phyloP scores from a whole-genome alignment of 2,888 invertebrate genomes.

The Cosmopolites sordidus region DNA sequence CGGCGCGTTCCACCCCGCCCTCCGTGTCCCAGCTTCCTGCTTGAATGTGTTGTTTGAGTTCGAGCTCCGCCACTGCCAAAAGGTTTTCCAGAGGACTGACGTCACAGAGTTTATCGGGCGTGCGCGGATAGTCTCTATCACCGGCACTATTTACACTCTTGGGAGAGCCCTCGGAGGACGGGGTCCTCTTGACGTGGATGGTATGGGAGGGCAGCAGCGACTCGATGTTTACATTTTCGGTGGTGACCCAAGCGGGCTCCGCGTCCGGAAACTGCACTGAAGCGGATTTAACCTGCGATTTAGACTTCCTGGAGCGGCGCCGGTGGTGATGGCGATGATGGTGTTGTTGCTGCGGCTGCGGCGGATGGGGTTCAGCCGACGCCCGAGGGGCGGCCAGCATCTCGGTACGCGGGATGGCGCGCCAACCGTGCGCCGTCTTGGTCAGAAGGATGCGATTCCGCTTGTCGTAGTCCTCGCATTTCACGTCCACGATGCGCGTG shows the following conservation, averaged over 20 bases:
- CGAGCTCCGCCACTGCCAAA: constrained; percentile 61
- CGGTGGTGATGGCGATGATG: constrained; percentile 38
- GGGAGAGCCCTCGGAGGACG: constrained; percentile 21
- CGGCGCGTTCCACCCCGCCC: constrained; percentile 13
- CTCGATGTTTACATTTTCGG: constrained; percentile 51
- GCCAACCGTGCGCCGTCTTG: constrained; percentile 78
- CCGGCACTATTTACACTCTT: constrained; percentile 44
- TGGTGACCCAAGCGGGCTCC: constrained; percentile 23
- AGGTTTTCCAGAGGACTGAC: constrained; percentile 57
- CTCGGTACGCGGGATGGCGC: constrained; percentile 75
- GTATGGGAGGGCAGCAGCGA: constrained; percentile 60
- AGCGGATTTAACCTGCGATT: constrained; percentile 41
- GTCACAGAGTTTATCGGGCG: constrained; percentile 45
- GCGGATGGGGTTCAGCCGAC: constrained; percentile 46
- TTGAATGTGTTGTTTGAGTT: constrained; percentile 57
- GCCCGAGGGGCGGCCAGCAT: constrained; percentile 52
- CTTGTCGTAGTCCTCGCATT: constrained; percentile 84
- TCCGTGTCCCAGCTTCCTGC: constrained; percentile 43
- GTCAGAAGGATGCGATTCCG: constrained; percentile 78
- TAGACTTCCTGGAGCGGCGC: constrained; percentile 36
- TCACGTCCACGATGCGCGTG: constrained; percentile 76
- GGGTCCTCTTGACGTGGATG: constrained; percentile 50
- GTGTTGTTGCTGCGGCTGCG: constrained; percentile 27
- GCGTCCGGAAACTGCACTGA: constrained; percentile 44
- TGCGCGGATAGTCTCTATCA: constrained; percentile 26